Evolutionary conservation across 2,797 vertebrate species (phyloP).

Genomic region (Macropodus opercularis): DNA sequence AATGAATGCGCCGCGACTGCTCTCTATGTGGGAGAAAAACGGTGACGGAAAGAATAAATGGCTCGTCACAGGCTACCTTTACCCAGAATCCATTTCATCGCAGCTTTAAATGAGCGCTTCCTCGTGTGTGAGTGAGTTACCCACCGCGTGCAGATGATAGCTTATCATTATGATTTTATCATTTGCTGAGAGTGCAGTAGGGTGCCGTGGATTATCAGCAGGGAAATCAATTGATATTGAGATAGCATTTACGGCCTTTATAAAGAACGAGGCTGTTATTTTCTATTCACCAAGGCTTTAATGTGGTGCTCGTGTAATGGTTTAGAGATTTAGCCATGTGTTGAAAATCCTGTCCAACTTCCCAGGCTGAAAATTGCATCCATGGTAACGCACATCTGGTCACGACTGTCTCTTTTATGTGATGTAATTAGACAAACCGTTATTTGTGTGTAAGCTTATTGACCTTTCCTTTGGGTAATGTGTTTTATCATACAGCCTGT

Average conservation of each 20-base stretch:
- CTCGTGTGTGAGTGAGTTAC: slow-evolving; percentile 37
- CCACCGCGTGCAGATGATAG: slow-evolving; percentile 63
- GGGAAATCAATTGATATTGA: slow-evolving; percentile 64
- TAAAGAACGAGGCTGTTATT: slow-evolving; percentile 48
- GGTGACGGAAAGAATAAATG: slow-evolving; percentile 18
- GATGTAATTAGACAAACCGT: slow-evolving; percentile 16
- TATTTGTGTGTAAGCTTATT: slow-evolving; percentile 3
- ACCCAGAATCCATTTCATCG: slow-evolving; percentile 33
- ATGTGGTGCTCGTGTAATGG: slow-evolving; percentile 25
- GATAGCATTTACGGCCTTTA: slow-evolving; percentile 47
- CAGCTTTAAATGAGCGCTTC: slow-evolving; percentile 53
- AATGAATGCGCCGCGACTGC: slow-evolving; percentile 28
- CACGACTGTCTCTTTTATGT: not conserved
- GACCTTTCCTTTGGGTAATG: not conserved
- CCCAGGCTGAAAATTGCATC: not conserved
- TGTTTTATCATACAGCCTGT: too few species aligned
- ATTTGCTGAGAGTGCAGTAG: slow-evolving; percentile 56
- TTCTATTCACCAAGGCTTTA: slow-evolving; percentile 30
- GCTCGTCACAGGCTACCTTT: slow-evolving; percentile 46
- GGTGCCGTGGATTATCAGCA: slow-evolving; percentile 62
- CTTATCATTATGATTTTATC: slow-evolving; percentile 72
- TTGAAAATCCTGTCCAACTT: slow-evolving; percentile 5
- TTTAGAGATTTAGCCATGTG: slow-evolving; percentile 22
- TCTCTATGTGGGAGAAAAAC: not conserved
- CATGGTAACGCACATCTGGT: not conserved